A percentile compares a stretch with the other conserved stretches of the same genome.
These are phyloP conservation scores for Otocyon megalotis DNA, from an alignment of 2,113 vertebrate species.

Conservation along the genomic window DNA sequence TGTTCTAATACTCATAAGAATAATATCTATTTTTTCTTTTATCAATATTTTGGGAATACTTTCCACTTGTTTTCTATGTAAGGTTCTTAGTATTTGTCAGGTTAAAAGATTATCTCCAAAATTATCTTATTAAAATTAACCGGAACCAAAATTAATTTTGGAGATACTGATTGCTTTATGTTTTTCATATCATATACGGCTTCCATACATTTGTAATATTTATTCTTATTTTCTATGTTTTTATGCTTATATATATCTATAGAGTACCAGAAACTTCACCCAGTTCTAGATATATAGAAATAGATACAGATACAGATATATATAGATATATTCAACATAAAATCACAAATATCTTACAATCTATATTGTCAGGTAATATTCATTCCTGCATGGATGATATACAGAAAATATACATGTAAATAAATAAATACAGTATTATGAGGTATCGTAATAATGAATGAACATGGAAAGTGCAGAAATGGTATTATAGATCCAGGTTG, in stretches of 20 bases:
- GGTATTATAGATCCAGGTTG: background rate
- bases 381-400: background rate
- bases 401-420: background rate
- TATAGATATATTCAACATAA: background rate
- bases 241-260: background rate
- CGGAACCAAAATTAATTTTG: background rate
- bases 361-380: background rate
- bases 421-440: background rate
- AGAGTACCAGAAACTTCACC: background rate
- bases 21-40: background rate
- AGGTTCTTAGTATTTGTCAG: background rate
- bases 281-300: background rate
- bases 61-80: background rate
- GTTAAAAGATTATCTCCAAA: background rate
- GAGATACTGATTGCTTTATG: background rate
- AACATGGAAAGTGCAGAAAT: background rate
- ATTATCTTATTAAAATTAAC: background rate
- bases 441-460: background rate
- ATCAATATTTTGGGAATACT: background rate
- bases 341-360: background rate
- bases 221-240: background rate
- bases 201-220: background rate
- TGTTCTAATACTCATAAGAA: background rate
- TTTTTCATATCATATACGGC: background rate
- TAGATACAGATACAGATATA: background rate